A percentile compares a stretch with the other conserved stretches of the same genome.
phyloP scores from a whole-genome alignment of 2,113 vertebrate genomes.

The Trematocara marginatum region DNA sequence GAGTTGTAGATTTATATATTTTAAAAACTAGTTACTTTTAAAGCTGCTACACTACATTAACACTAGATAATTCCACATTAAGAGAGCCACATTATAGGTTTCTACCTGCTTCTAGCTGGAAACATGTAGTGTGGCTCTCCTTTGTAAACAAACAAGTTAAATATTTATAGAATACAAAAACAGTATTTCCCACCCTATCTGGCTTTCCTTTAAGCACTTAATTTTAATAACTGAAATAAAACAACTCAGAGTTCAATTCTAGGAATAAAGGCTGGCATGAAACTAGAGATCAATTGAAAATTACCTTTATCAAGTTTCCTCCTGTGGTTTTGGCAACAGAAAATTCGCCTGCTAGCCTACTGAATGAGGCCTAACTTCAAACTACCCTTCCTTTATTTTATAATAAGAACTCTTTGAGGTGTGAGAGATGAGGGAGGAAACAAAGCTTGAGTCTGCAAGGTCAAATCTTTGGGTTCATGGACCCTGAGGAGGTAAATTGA shows the following conservation, averaged over 20 bases:
- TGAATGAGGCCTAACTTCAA: not conserved
- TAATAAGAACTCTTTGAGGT: slow-evolving; percentile 59
- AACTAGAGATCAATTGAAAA: not conserved
- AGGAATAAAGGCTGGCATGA: not conserved
- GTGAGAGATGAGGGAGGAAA: slow-evolving; percentile 41
- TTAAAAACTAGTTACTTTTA: not conserved
- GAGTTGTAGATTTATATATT: not conserved
- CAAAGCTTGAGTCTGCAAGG: slow-evolving; percentile 56
- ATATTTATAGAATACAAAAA: not conserved
- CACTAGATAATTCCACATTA: not conserved
- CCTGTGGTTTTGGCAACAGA: not conserved
- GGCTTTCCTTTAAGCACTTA: not conserved
- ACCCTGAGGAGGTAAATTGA: slow-evolving; percentile 69
- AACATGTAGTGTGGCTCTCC: not conserved
- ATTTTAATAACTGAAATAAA: not conserved
- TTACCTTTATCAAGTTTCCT: not conserved
- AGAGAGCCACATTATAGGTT: not conserved
- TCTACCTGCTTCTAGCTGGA: not conserved
- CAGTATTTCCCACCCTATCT: not conserved
- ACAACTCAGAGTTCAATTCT: not conserved
- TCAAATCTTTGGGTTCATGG: slow-evolving; percentile 66
- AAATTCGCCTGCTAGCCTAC: not conserved
- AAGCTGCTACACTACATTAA: not conserved
- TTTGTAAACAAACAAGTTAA: not conserved
- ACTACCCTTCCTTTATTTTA: not conserved